Percentiles rank a stretch among this genome's conserved stretches.
These are phyloP conservation scores for Sphaeridia pumilis DNA, from an alignment of 2,888 invertebrate species.

Conservation along the genomic window DNA sequence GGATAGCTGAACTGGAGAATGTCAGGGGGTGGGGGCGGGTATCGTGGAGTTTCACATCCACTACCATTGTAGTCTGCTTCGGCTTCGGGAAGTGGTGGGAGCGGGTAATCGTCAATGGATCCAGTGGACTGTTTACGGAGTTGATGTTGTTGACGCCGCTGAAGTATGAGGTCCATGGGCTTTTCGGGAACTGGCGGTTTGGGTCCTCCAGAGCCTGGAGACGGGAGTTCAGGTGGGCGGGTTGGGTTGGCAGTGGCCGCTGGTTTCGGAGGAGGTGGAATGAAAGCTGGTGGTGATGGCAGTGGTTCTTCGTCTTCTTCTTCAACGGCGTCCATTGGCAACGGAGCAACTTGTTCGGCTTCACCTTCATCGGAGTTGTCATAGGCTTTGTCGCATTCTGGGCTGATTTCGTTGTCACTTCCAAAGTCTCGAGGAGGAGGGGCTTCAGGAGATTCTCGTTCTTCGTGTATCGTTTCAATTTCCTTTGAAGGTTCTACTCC, in stretches of 20 bases:
- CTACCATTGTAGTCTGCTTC: conserved; percentile 25
- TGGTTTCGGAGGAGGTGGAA: not conserved
- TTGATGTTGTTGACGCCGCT: too few relatives aligned
- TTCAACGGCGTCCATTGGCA: not conserved
- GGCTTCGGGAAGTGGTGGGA: conserved; percentile 20
- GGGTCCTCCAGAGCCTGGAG: not conserved
- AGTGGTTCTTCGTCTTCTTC: not conserved
- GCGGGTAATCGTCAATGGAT: conserved; percentile 19
- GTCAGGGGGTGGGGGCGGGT: conserved; percentile 23
- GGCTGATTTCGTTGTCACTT: conserved; percentile 11
- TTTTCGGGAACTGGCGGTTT: conserved; percentile 10
- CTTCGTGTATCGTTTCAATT: conserved; percentile 14
- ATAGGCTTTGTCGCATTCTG: conserved; percentile 15
- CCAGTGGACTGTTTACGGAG: conserved; percentile 18
- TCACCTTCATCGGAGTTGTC: conserved; percentile 6
- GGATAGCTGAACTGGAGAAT: conserved; percentile 14
- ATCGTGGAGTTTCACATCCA: conserved; percentile 27
- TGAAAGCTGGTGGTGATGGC: not conserved
- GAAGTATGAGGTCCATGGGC: conserved; percentile 8
- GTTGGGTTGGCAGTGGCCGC: not conserved
- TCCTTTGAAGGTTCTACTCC: not conserved
- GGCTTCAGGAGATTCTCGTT: conserved; percentile 4
- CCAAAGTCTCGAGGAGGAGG: not conserved
- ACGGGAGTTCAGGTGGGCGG: not conserved
- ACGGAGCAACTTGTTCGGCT: conserved; percentile 9